Evolutionary conservation across 1,140 invertebrate genomes (phyloP).

Genomic region (Drosophila simulans): DNA sequence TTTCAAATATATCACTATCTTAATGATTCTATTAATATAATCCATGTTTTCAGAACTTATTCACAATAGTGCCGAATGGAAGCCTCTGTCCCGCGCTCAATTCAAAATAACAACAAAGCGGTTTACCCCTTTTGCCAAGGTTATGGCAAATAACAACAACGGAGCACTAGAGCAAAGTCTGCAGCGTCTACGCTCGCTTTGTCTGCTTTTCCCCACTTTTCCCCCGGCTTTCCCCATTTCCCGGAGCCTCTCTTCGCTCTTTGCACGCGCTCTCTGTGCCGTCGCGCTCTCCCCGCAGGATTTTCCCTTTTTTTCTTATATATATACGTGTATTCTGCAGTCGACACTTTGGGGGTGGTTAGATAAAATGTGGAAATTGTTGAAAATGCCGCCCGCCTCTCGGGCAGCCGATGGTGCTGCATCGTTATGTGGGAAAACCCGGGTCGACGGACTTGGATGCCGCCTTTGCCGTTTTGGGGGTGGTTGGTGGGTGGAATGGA

Average conservation of each 20-base stretch:
- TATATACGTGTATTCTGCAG: conserved; percentile 58
- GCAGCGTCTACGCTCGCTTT: conserved; percentile 54
- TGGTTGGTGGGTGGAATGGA: conserved; percentile 45
- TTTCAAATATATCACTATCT: no score
- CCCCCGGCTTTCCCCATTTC: conserved; percentile 17
- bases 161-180: conserved; percentile 51
- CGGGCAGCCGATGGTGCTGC: conserved; percentile 63
- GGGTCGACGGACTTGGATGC: conserved; percentile 77
- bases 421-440: conserved; percentile 74
- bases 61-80: not conserved
- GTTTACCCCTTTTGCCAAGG: conserved; percentile 47
- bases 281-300: conserved; percentile 49
- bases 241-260: conserved; percentile 14
- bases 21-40: not conserved
- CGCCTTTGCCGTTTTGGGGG: conserved; percentile 64
- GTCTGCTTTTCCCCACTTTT: conserved; percentile 18
- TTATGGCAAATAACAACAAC: conserved; percentile 58
- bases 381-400: conserved; percentile 70
- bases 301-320: conserved; percentile 68
- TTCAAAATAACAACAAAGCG: conserved; percentile 48
- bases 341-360: conserved; percentile 81
- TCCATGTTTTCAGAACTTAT: not conserved
- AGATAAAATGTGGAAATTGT: conserved; percentile 83
- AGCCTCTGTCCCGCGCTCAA: conserved; percentile 3
- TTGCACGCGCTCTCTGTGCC: conserved; percentile 26